phyloP scores from a whole-genome alignment of 2,888 invertebrate genomes.

The Caenorhabditis sp. region DNA sequence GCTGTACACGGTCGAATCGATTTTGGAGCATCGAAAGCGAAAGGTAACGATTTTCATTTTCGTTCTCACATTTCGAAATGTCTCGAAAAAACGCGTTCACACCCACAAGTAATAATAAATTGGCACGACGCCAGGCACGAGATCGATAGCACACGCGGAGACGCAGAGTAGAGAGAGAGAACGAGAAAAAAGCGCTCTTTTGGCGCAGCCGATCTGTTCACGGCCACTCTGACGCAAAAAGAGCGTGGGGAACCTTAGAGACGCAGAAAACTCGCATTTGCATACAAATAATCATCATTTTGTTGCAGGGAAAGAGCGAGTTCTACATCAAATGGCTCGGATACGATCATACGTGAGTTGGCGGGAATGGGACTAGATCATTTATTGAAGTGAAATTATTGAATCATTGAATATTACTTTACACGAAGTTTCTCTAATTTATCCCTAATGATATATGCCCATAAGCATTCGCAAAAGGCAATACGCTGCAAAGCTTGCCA shows the following conservation, averaged over 20 bases:
- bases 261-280: conserved; percentile 7
- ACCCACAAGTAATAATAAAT: no score
- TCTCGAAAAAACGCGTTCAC: not conserved
- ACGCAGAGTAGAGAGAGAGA: no score
- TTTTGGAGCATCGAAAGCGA: conserved; percentile 21
- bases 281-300: not conserved
- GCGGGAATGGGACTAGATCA: no score
- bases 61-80: not conserved
- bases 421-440: no score
- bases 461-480: not conserved
- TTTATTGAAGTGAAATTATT: no score
- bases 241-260: no score
- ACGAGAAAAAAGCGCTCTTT: no score
- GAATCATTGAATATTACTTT: not conserved
- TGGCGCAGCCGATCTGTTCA: no score
- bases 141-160: no score
- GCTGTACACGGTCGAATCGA: conserved; percentile 22
- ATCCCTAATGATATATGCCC: no score
- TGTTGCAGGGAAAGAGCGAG: conserved; percentile 44
- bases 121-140: not conserved
- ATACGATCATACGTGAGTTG: conserved; percentile 40
- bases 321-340: conserved; percentile 51
- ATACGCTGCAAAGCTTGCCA: not conserved
- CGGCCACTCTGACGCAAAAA: no score
- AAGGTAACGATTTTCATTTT: conserved; percentile 1